Conservation (phyloP, 2,797 vertebrate species). For the Oryzias sinensis region DNA sequence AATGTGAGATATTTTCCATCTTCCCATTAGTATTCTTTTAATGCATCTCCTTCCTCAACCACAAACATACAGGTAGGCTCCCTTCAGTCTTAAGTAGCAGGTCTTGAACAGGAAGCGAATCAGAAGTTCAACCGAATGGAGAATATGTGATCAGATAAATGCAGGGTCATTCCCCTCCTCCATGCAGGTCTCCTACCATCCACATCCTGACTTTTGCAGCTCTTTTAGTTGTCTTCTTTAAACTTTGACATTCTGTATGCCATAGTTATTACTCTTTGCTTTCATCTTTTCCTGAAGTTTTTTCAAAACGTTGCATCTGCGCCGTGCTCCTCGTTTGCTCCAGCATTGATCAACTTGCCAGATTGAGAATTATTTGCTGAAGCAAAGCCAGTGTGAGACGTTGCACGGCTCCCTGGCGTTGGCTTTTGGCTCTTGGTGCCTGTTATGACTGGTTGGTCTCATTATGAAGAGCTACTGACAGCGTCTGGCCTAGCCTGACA, state of each 20-base stretch:
- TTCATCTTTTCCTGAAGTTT: conserved; percentile 17
- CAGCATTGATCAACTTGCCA: conserved; percentile 42
- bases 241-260: conserved; percentile 16
- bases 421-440: neutral
- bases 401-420: conserved; percentile 7
- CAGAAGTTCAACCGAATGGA: conserved; percentile 13
- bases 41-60: conserved; percentile 13
- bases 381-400: conserved; percentile 13
- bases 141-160: conserved; percentile 65
- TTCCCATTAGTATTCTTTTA: conserved; percentile 61
- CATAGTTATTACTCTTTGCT: conserved; percentile 26
- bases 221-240: conserved; percentile 42
- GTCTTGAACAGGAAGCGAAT: conserved; percentile 29
- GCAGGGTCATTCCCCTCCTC: conserved; percentile 62
- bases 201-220: conserved; percentile 72
- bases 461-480: conserved; percentile 33
- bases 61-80: neutral
- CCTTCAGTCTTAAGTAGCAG: conserved; percentile 51
- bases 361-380: conserved; percentile 50
- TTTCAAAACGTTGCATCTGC: neutral
- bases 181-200: conserved; percentile 51
- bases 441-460: conserved; percentile 37
- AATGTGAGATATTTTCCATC: conserved; percentile 32
- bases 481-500: conserved; percentile 4
- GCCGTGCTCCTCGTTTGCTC: neutral